Evolutionary conservation across 1,140 invertebrate species (phyloP), one percentile per base, ranked within the genome.

Genomic region (Saccostrea echinata): DNA sequence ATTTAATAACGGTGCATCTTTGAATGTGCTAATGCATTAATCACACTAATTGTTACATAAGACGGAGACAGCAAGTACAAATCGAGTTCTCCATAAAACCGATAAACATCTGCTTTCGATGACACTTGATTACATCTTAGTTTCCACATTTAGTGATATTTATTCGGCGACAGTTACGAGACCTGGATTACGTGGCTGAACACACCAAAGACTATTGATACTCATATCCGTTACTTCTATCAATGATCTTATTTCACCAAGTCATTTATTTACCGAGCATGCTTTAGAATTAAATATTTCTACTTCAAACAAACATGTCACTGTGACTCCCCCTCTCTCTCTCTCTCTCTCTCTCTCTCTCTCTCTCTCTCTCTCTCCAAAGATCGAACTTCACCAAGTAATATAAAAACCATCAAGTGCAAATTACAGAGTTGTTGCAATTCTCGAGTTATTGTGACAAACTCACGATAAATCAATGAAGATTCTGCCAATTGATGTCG

Each of bases 391-490:
- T 43, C 43, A 6, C 43, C 43, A 43, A 9, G 43, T 43, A 9
- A 43, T 43, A 43, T 43, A 64, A 24, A 64, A 61, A 13, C 57
- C 16, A 61, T 61, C 16, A 24, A 64, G 0, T 64, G 21, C 57
- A 64, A 64, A 64, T 64, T 64, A 64, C 24, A 11, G 57, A 64
- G 21, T 24, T 64, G 57, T 33, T 76, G 68, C 27, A 76, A 76
- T 76, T 76, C 68, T 76, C 68, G 27, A 33, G 27, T 76, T 33
- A 30, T 27, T 76, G 68, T 27, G 68, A 76, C 27, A 76, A 76
- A 76, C 68, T 76, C 24, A 33, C 68, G 68, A 76, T 76, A 76
- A 76, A 76, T 76, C 68, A 76, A 76, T 76, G 68, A 76, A 76
- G 68, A 76, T 30, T 24, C 68, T 76, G 68, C 24, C 68, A 76